Evolutionary conservation across 2,888 invertebrate genomes (phyloP).

Genomic region (Scelioninae gen. 1): DNA sequence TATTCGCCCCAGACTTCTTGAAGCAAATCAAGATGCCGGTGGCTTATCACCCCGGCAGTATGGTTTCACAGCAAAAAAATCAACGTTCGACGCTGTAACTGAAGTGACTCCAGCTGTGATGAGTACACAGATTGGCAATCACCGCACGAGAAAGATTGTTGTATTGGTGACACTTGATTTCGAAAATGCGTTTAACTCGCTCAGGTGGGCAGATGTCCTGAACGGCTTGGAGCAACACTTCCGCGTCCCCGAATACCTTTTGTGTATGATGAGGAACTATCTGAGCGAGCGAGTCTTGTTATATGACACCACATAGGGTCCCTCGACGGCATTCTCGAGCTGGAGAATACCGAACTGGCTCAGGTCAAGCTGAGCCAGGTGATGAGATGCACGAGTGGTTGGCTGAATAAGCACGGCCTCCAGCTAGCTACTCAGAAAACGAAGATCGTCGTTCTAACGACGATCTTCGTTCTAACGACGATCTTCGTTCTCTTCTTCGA

Average conservation of each 20-base stretch:
- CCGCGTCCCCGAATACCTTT: not conserved
- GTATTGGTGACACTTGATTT: constrained; percentile 5
- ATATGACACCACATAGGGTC: not conserved
- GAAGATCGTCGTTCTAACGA: too few relatives aligned
- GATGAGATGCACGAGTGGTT: constrained; percentile 9
- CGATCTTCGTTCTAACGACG: not conserved
- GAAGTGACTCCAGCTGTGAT: too few relatives aligned
- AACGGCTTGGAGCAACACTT: not conserved
- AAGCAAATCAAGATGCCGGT: too few relatives aligned
- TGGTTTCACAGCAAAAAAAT: not conserved
- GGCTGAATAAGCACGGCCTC: constrained; percentile 47
- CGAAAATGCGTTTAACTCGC: constrained; percentile 12
- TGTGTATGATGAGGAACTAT: not conserved
- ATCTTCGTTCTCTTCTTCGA: not conserved
- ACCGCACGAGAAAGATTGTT: not conserved
- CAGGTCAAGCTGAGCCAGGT: constrained; percentile 26
- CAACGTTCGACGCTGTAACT: not conserved
- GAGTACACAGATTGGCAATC: too few relatives aligned
- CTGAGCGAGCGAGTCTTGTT: not conserved
- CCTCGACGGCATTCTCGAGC: not conserved
- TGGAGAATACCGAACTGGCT: constrained; percentile 7
- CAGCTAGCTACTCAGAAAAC: too few relatives aligned
- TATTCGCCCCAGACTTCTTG: too few relatives aligned
- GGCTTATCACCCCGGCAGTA: not conserved
- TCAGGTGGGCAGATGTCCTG: not conserved